Conservation (phyloP, 2,888 invertebrate species). For the Yponomeuta evonymella region DNA sequence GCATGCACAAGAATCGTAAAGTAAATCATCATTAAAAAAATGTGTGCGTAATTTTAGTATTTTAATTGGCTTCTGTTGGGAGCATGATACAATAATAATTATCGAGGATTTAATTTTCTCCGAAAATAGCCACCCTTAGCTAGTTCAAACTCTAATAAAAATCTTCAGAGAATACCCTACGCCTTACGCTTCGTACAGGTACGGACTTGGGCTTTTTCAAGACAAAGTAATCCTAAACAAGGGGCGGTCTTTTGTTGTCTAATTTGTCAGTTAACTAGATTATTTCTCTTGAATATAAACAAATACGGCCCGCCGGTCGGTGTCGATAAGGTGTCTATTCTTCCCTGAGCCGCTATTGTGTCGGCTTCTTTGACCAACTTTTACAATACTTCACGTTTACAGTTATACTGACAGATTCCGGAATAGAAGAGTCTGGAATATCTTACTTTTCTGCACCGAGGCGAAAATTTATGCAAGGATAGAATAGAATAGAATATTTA, state of each 20-base stretch:
- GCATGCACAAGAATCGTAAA: not conserved
- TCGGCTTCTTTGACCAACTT: slow-evolving; percentile 43
- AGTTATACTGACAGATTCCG: not conserved
- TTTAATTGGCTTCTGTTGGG: not conserved
- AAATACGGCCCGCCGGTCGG: slow-evolving; percentile 46
- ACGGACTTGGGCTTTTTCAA: not conserved
- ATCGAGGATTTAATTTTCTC: not conserved
- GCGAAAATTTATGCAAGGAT: too few species aligned
- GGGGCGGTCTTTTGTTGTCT: not conserved
- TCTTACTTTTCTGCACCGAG: not conserved
- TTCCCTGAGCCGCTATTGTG: slow-evolving; percentile 30
- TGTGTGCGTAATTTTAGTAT: not conserved
- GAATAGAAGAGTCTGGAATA: not conserved
- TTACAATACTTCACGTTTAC: slow-evolving; percentile 32
- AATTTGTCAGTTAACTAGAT: slow-evolving; percentile 24
- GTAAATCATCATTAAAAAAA: not conserved
- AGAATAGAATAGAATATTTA: too few species aligned
- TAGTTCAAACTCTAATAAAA: not conserved
- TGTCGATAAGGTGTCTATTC: slow-evolving; percentile 34
- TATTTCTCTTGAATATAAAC: slow-evolving; percentile 28
- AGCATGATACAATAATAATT: not conserved
- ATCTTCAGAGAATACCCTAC: not conserved
- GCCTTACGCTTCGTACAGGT: not conserved
- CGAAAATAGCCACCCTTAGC: not conserved
- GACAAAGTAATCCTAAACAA: not conserved